Evolutionary conservation across 2,113 vertebrate genomes (phyloP), one percentile per base, ranked within the genome.

Genomic region (Malurus cyaneus): DNA sequence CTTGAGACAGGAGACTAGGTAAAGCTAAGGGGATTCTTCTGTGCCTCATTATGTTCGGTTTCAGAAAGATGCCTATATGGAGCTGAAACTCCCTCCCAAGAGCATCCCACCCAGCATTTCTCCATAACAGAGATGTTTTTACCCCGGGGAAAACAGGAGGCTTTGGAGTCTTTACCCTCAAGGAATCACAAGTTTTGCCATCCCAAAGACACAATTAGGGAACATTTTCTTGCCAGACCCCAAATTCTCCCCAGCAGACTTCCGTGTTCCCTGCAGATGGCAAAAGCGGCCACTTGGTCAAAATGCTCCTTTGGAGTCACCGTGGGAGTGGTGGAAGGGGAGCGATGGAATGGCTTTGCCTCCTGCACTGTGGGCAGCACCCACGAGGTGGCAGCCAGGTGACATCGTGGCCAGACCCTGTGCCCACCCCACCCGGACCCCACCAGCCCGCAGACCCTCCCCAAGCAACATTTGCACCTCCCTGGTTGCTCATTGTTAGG

Each of bases 371-470:
- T 79, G 74, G 65, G 76, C 34, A 86, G 62, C 81, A 94, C 90
- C 95, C 96, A 88, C 80, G 41, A 95, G 96, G 78, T 97, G 96
- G 96, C 94, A 97, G 90, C 71, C 91, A 91, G 85, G 89, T 91
- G 91, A 94, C 85, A 88, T 19, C 49, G 42, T 9, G 39, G 52
- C 56, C 50, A 25, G 61, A 29, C 36, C 53, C n/a, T 17, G 34
- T 41, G 47, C 72, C 83, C 88, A 49, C 76, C 91, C 72, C 57
- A 7, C 47, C 50, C 21, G 20, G 59, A 89, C 69, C 65, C 53
- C 80, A 57, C 67, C 49, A 16, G 62, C 20, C 20, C 1, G 0
- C 77, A 69, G 81, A 34, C 50, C 46, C 60, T 41, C 61, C 57
- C 59, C 61, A 32, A 66, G 87, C 29, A 77, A 36, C 70, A 3